These are phyloP conservation scores for Pseudoatta argentina DNA, from an alignment of 1,140 invertebrate species.

Conservation along the genomic window DNA sequence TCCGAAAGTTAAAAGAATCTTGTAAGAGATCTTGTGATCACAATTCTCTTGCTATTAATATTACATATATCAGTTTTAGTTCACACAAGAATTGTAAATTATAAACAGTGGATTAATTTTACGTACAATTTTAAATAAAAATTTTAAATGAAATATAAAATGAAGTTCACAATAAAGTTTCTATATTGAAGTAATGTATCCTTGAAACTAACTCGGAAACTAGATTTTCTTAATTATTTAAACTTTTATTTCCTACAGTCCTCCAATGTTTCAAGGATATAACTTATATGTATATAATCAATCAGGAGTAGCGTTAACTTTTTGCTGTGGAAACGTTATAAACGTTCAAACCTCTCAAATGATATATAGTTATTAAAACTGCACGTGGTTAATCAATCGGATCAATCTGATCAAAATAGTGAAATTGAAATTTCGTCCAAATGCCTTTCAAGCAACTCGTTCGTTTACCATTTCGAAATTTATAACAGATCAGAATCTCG, in stretches of 20 bases:
- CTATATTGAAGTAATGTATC: neutral
- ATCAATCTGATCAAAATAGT: neutral
- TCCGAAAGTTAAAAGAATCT: neutral
- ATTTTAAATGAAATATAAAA: neutral
- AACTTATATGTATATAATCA: neutral
- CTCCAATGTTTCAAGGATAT: neutral
- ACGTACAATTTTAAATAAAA: neutral
- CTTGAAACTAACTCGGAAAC: neutral
- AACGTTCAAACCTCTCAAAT: neutral
- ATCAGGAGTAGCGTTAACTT: neutral
- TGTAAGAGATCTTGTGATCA: neutral
- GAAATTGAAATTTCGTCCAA: neutral
- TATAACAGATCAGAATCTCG: neutral
- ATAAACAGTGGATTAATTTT: neutral
- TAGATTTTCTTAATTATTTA: constrained; percentile 16
- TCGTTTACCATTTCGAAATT: neutral
- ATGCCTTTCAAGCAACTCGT: neutral
- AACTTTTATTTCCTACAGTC: neutral
- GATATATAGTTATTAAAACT: neutral
- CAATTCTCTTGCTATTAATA: neutral
- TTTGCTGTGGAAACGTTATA: neutral
- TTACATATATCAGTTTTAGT: neutral
- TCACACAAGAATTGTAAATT: neutral
- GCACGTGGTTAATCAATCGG: neutral
- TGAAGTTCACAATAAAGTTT: neutral